Percentiles rank a stretch among this genome's conserved stretches.
Conservation (phyloP, 2,113 vertebrate genomes). For the Picathartes gymnocephalus region DNA sequence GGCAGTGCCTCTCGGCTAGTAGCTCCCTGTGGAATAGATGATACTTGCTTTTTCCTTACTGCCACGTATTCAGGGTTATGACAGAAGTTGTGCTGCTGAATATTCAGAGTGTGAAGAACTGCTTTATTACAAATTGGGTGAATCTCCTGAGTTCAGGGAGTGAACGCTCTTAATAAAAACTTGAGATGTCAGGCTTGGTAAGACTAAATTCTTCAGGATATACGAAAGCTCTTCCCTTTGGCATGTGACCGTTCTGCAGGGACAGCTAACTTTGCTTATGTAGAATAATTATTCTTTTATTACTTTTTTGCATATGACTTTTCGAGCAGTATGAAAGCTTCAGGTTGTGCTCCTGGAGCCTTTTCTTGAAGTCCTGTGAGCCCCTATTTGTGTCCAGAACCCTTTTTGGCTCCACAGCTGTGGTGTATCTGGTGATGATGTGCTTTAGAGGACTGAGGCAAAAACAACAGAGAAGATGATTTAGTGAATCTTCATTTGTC, state of each 20-base stretch:
- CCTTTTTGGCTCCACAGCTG: not conserved
- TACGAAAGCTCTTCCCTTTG: not conserved
- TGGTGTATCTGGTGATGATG: fast-evolving
- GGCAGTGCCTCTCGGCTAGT: not conserved
- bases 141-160: not conserved
- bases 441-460: not conserved
- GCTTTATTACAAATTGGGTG: not conserved
- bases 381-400: not conserved
- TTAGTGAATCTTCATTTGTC: not conserved
- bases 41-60: not conserved
- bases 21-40: not conserved
- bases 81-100: not conserved
- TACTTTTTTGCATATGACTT: not conserved
- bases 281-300: not conserved
- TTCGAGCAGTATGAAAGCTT: not conserved
- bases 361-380: not conserved
- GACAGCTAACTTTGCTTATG: not conserved
- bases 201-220: not conserved
- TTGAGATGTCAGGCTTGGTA: not conserved
- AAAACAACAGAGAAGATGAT: not conserved
- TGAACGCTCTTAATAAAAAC: not conserved
- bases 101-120: not conserved
- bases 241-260: not conserved
- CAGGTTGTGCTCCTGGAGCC: not conserved
- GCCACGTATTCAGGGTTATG: not conserved